phyloP scores from a whole-genome alignment of 2,888 invertebrate species.

The Eumacrocentrus americanus region DNA sequence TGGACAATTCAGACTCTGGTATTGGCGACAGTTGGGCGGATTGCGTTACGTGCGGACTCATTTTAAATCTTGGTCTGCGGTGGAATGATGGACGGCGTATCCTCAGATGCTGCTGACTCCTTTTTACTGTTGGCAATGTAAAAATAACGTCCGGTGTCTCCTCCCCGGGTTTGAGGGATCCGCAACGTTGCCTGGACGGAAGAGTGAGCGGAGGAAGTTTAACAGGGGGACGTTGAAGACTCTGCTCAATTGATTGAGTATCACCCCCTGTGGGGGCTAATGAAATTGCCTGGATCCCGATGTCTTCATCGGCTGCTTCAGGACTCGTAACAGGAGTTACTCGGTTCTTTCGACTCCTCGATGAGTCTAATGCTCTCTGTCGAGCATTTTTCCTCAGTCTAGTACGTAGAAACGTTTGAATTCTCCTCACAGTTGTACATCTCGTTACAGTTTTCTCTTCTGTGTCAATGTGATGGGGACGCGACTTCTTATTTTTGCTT shows the following conservation, averaged over 20 bases:
- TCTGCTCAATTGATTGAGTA: constrained; percentile 14
- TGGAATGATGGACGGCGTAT: constrained; percentile 49
- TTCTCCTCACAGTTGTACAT: constrained; percentile 52
- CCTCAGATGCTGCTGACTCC: constrained; percentile 52
- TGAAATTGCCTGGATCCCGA: constrained; percentile 8
- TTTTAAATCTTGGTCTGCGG: constrained; percentile 53
- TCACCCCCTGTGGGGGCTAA: constrained; percentile 3
- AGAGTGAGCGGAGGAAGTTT: constrained; percentile 48
- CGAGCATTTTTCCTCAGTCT: constrained; percentile 48
- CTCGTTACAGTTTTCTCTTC: constrained; percentile 24
- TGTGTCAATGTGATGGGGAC: constrained; percentile 15
- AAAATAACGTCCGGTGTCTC: constrained; percentile 28
- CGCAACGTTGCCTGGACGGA: constrained; percentile 36
- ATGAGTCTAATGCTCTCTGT: constrained; percentile 41
- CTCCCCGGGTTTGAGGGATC: constrained; percentile 27
- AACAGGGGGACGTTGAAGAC: constrained; percentile 34
- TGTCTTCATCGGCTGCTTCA: constrained; percentile 17
- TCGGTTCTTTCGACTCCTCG: constrained; percentile 43
- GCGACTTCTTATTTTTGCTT: constrained; percentile 26
- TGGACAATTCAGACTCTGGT: constrained; percentile 74
- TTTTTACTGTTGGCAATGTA: constrained; percentile 43
- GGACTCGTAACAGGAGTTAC: constrained; percentile 40
- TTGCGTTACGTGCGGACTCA: constrained; percentile 54
- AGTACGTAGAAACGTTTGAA: constrained; percentile 51
- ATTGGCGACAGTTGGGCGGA: constrained; percentile 70